Percentiles rank a stretch among this genome's conserved stretches.
Conservation (phyloP, 2,888 invertebrate genomes). For the Idaea straminata region DNA sequence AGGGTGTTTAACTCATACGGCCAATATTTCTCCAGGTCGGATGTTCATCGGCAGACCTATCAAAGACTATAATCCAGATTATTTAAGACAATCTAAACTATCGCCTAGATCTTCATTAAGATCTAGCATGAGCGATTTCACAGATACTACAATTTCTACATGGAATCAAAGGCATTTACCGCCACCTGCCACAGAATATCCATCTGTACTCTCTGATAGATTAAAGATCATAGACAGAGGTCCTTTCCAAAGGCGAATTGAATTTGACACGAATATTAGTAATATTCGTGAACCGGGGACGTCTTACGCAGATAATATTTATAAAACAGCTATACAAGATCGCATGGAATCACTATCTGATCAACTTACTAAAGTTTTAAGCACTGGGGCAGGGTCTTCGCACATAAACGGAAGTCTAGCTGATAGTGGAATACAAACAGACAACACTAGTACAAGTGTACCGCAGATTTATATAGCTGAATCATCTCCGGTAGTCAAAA, state of each 20-base stretch:
- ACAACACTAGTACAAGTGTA: constrained; percentile 71
- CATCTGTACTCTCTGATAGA: constrained; percentile 70
- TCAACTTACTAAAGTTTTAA: constrained; percentile 68
- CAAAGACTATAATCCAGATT: constrained; percentile 72
- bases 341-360: constrained; percentile 67
- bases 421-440: constrained; percentile 73
- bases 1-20: constrained; percentile 33
- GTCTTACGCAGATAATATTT: constrained; percentile 57
- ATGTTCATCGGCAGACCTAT: constrained; percentile 67
- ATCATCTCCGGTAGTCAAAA: constrained; percentile 39
- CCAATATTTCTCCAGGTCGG: constrained; percentile 58
- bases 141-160: constrained; percentile 74
- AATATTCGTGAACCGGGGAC: constrained; percentile 52
- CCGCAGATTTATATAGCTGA: constrained; percentile 68
- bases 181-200: constrained; percentile 59
- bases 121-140: constrained; percentile 75
- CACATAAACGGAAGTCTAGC: constrained; percentile 73
- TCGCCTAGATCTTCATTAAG: constrained; percentile 71
- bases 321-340: constrained; percentile 56
- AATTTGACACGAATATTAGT: constrained; percentile 56
- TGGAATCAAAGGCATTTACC: constrained; percentile 65
- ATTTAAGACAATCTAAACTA: constrained; percentile 56
- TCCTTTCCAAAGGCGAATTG: constrained; percentile 63
- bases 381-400: constrained; percentile 68
- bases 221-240: constrained; percentile 61